phyloP scores from a whole-genome alignment of 2,113 vertebrate genomes.

The Vidua chalybeata region DNA sequence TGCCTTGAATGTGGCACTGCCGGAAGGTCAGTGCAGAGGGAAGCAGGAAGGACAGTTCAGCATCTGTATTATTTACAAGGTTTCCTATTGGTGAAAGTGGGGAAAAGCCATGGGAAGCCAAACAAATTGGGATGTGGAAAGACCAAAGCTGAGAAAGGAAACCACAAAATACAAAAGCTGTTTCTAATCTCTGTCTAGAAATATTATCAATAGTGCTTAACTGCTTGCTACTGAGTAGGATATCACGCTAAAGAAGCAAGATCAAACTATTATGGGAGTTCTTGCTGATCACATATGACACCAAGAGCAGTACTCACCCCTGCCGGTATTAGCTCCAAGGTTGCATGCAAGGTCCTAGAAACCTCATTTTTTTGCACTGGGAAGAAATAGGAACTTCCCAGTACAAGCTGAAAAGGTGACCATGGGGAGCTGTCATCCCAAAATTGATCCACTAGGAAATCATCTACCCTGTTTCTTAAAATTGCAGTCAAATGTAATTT shows the following conservation, averaged over 20 bases:
- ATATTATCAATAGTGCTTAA: neutral
- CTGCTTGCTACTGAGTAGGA: neutral
- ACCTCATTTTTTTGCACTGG: neutral
- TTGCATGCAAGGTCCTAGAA: neutral
- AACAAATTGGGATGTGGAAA: neutral
- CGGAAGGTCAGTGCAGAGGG: neutral
- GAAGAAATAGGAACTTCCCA: neutral
- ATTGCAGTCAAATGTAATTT: neutral
- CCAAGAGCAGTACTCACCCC: accelerated
- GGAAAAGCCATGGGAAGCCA: neutral
- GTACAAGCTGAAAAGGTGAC: neutral
- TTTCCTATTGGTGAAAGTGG: neutral
- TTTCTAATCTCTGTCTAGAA: neutral
- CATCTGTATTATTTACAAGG: neutral
- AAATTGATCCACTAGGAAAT: neutral
- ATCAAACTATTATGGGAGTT: neutral
- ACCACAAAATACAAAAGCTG: neutral
- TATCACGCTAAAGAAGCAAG: neutral
- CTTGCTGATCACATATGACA: neutral
- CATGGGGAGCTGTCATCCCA: neutral
- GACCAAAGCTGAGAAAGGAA: neutral
- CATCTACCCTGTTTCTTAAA: neutral
- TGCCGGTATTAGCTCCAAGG: neutral
- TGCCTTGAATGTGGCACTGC: neutral
- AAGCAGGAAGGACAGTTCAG: neutral